These are phyloP conservation scores for Holotrichia oblita DNA, from an alignment of 1,140 invertebrate genomes.

Conservation along the genomic window DNA sequence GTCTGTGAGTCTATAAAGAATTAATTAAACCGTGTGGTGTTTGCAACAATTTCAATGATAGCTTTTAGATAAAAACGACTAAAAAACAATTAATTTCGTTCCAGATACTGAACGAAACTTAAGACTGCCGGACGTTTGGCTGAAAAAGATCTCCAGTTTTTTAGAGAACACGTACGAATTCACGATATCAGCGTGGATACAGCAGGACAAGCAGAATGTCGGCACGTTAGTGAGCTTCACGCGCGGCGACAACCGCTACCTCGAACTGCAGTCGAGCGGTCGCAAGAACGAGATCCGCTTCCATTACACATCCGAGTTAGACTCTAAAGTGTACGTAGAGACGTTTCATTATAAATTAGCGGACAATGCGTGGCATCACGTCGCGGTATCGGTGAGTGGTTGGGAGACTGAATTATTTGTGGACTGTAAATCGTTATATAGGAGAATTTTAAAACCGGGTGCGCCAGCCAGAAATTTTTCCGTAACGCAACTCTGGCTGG, in stretches of 20 bases:
- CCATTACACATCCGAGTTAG: slow-evolving; percentile 74
- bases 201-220: slow-evolving; percentile 82
- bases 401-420: slow-evolving; percentile 83
- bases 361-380: slow-evolving; percentile 86
- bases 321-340: slow-evolving; percentile 76
- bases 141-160: slow-evolving; percentile 72
- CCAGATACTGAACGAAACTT: slow-evolving; percentile 79
- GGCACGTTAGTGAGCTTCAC: slow-evolving; percentile 86
- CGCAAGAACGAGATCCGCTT: slow-evolving; percentile 84
- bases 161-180: slow-evolving; percentile 79
- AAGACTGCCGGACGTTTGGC: slow-evolving; percentile 72
- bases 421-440: slow-evolving; percentile 87
- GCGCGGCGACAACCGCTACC: slow-evolving; percentile 80
- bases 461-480: slow-evolving; percentile 79
- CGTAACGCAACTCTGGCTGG: slow-evolving; percentile 81
- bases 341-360: slow-evolving; percentile 87
- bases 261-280: slow-evolving; percentile 91
- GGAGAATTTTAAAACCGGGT: slow-evolving; percentile 70
- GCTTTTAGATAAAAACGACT: neutral
- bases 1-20: no score
- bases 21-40: no score
- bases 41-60: no score
- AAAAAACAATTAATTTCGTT: slow-evolving; percentile 46
- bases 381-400: slow-evolving; percentile 84
- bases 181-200: slow-evolving; percentile 78